phyloP scores from a whole-genome alignment of 2,797 vertebrate genomes.

The Euphonia xanthogaster region DNA sequence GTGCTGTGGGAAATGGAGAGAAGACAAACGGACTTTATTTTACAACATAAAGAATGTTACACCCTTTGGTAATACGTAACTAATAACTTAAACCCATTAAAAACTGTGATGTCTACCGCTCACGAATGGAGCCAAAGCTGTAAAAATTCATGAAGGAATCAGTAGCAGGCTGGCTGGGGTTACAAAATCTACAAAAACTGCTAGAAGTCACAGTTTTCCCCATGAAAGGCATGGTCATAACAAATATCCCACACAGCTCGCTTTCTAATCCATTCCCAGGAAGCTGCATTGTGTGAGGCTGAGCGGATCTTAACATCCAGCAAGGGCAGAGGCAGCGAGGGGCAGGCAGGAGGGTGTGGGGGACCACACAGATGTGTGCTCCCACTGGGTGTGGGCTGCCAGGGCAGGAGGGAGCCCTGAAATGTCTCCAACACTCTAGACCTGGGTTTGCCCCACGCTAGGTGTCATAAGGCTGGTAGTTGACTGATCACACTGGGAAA shows the following conservation, averaged over 20 bases:
- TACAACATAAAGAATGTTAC: conserved; percentile 38
- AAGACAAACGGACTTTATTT: conserved; percentile 47
- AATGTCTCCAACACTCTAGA: background rate
- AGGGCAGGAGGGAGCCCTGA: background rate
- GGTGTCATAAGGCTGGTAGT: background rate
- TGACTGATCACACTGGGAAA: conserved; percentile 59
- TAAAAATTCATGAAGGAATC: conserved; percentile 62
- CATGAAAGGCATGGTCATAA: conserved; percentile 41
- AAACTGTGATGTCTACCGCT: background rate
- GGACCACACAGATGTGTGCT: background rate
- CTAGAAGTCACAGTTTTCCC: conserved; percentile 44
- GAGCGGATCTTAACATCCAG: background rate
- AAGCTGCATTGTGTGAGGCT: background rate
- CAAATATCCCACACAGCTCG: conserved; percentile 46
- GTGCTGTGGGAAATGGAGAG: conserved; percentile 39
- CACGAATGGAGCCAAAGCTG: background rate
- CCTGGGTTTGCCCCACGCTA: background rate
- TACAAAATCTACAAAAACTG: conserved; percentile 53
- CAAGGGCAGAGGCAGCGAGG: background rate
- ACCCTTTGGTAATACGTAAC: conserved; percentile 50
- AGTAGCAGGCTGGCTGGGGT: conserved; percentile 46
- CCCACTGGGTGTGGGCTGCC: background rate
- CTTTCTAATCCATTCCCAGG: conserved; percentile 43
- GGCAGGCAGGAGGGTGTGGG: background rate
- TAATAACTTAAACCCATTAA: conserved; percentile 53